Evolutionary conservation across 2,888 invertebrate species (phyloP).

Genomic region (Pyrrhia umbra): DNA sequence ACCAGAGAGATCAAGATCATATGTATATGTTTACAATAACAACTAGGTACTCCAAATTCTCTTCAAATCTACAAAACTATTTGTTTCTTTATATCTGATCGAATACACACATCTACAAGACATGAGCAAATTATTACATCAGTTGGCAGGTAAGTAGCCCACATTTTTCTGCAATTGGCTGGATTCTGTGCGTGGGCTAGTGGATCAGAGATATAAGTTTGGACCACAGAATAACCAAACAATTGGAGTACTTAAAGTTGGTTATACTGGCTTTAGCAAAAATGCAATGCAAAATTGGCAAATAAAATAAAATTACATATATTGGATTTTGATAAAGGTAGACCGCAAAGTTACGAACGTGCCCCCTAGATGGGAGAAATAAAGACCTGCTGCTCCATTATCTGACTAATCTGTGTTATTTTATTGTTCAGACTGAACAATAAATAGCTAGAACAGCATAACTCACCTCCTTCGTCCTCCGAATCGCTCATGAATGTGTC

Average conservation of each 20-base stretch:
- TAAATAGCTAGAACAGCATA: slow-evolving; percentile 15
- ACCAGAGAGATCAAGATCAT: slow-evolving; percentile 35
- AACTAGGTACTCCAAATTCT: slow-evolving; percentile 29
- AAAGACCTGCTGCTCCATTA: slow-evolving; percentile 19
- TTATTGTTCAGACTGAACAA: slow-evolving; percentile 18
- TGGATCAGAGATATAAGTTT: background rate
- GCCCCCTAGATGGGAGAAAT: background rate
- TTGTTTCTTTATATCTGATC: slow-evolving; percentile 21
- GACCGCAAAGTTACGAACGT: background rate
- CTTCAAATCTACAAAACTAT: slow-evolving; percentile 4
- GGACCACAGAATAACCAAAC: background rate
- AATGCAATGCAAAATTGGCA: no score
- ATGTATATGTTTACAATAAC: slow-evolving; percentile 35
- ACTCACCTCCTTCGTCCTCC: slow-evolving; percentile 98
- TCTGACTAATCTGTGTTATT: slow-evolving; percentile 4
- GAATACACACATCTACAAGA: slow-evolving; percentile 22
- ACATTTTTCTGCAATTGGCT: slow-evolving; percentile 43
- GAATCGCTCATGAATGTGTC: slow-evolving; percentile 99
- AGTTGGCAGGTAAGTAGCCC: slow-evolving; percentile 12
- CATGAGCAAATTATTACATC: slow-evolving; percentile 29
- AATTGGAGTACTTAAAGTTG: slow-evolving; percentile 20
- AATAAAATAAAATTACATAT: no score
- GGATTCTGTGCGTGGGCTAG: slow-evolving; percentile 36
- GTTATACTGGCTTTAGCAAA: no score
- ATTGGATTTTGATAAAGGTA: no score